phyloP scores from a whole-genome alignment of 2,797 vertebrate genomes.

The Netta rufina region DNA sequence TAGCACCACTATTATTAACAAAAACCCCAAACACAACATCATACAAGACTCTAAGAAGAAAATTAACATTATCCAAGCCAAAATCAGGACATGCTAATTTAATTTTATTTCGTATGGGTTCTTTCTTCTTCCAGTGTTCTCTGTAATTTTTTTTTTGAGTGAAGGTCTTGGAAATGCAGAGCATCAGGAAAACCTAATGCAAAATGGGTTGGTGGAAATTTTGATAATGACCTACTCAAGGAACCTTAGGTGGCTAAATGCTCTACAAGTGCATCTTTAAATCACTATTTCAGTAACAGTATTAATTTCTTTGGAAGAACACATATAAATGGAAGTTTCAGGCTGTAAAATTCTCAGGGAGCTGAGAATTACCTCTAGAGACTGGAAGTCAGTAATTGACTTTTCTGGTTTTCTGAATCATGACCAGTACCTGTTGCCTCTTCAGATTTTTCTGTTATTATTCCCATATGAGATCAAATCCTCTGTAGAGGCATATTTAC shows the following conservation, averaged over 20 bases:
- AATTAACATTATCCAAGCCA: no score
- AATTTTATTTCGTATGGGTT: no score
- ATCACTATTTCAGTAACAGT: not conserved
- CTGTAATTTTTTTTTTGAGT: no score
- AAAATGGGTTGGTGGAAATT: not conserved
- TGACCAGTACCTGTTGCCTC: not conserved
- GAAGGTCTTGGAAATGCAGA: not conserved
- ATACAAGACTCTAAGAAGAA: no score
- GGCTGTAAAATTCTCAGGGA: not conserved
- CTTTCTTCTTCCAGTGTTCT: no score
- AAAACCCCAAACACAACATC: no score
- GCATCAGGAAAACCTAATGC: not conserved
- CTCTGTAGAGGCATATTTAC: not conserved
- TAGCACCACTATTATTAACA: no score
- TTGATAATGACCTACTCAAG: not conserved
- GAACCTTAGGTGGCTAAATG: rapidly evolving
- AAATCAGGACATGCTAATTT: no score
- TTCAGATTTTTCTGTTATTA: not conserved
- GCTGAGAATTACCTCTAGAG: not conserved
- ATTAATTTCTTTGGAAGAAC: not conserved
- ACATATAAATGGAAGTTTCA: not conserved
- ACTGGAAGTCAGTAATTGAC: not conserved
- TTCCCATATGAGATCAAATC: no score
- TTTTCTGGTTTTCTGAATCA: not conserved
- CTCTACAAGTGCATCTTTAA: not conserved